Evolutionary conservation across 2,888 invertebrate species (phyloP).

Genomic region (Caradrina kadenii): DNA sequence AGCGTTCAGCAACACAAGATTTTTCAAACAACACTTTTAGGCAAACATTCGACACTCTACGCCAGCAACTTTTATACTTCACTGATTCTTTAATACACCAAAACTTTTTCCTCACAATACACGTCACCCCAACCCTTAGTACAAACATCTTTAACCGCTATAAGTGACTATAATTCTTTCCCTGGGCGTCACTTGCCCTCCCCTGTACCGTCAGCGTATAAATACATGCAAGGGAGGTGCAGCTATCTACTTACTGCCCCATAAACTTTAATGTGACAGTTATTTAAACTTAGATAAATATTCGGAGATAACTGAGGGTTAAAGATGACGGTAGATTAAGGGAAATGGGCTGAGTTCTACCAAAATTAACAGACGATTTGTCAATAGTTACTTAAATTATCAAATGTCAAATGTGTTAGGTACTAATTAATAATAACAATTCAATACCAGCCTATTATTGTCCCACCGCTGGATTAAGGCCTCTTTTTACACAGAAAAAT

Average conservation of each 20-base stretch:
- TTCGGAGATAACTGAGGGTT: conserved; percentile 33
- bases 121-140: conserved; percentile 24
- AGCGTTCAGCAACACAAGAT: too few species aligned
- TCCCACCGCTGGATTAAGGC: too few species aligned
- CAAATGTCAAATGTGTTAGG: too few species aligned
- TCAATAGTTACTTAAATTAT: too few species aligned
- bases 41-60: too few species aligned
- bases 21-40: too few species aligned
- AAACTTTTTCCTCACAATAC: conserved; percentile 1
- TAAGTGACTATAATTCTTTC: conserved; percentile 73
- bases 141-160: conserved; percentile 54
- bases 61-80: too few species aligned
- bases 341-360: not conserved
- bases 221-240: conserved; percentile 69
- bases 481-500: too few species aligned
- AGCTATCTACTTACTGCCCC: conserved; percentile 78
- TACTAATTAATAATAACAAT: too few species aligned
- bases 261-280: conserved; percentile 81
- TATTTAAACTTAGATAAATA: conserved; percentile 76
- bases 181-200: conserved; percentile 65
- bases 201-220: conserved; percentile 71
- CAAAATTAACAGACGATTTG: too few species aligned
- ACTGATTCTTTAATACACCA: not conserved
- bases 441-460: too few species aligned
- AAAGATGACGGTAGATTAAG: conserved; percentile 15